Conservation (phyloP, 2,888 invertebrate species). For the Cylloceria caligata region DNA sequence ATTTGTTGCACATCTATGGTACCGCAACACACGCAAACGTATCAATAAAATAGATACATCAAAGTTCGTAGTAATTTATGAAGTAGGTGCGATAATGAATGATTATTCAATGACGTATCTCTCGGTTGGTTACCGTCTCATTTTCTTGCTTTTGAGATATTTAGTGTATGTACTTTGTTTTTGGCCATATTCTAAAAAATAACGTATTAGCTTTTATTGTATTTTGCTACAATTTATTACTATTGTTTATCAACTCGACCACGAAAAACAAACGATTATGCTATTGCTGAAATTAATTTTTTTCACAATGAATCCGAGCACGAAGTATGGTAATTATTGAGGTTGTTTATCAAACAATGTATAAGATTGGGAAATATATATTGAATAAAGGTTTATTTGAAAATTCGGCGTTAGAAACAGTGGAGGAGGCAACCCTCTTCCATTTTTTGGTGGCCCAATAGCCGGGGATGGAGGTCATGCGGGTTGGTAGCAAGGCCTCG, state of each 20-base stretch:
- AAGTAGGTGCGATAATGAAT: neutral
- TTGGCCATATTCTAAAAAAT: no score
- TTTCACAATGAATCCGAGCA: neutral
- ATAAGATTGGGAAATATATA: constrained; percentile 21
- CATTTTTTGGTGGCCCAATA: neutral
- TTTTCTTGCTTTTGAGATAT: no score
- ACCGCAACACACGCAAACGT: constrained; percentile 35
- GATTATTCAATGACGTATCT: no score
- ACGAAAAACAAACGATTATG: neutral
- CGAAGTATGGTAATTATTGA: neutral
- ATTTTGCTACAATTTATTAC: no score
- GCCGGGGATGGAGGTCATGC: constrained; percentile 22
- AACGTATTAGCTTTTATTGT: no score
- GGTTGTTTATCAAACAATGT: constrained; percentile 3
- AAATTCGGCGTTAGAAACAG: neutral
- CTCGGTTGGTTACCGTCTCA: no score
- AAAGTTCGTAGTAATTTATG: neutral
- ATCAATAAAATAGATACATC: neutral
- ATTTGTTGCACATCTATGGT: constrained; percentile 87
- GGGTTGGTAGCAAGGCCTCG: constrained; percentile 45
- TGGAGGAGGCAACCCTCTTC: no score
- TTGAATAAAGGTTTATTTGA: constrained; percentile 21
- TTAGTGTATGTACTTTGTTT: no score
- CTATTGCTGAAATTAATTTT: neutral
- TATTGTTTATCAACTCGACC: no score